A percentile compares a stretch with the other conserved stretches of the same genome.
These are phyloP conservation scores for Simalia tracyae DNA, from an alignment of 2,797 vertebrate genomes.

Conservation along the genomic window DNA sequence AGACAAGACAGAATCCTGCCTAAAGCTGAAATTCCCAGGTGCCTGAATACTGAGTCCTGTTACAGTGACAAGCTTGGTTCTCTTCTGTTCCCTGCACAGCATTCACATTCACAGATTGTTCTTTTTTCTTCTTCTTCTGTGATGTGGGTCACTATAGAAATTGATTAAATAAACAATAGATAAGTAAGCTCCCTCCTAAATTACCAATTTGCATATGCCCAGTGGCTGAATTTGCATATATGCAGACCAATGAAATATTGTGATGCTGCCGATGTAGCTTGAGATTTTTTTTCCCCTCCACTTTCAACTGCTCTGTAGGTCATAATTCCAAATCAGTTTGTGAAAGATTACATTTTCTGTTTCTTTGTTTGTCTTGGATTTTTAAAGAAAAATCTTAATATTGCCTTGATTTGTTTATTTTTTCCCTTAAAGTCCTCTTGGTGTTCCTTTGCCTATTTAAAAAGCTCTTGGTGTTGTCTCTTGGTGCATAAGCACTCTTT, in stretches of 20 bases:
- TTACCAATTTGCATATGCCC: neutral
- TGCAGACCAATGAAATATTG: neutral
- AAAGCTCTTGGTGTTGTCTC: neutral
- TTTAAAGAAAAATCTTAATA: neutral
- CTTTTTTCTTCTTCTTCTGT: neutral
- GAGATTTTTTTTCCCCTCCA: neutral
- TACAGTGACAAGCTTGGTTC: neutral
- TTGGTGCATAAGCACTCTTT: neutral
- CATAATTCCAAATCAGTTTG: neutral
- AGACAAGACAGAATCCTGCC: neutral
- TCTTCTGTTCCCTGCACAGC: neutral
- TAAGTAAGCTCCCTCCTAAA: neutral
- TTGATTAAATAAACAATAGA: neutral
- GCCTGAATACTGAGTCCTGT: neutral
- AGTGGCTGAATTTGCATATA: neutral
- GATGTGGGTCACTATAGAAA: neutral
- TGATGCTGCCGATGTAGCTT: neutral
- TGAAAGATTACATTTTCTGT: neutral
- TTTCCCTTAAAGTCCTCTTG: neutral
- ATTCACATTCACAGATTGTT: neutral
- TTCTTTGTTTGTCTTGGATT: neutral
- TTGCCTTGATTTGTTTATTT: neutral
- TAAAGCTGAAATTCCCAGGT: neutral
- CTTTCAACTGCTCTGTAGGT: neutral
- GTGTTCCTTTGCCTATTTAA: neutral